A percentile compares a stretch with the other conserved stretches of the same genome.
Conservation (phyloP, 2,797 vertebrate genomes). For the Stomatorhinus walkeri region DNA sequence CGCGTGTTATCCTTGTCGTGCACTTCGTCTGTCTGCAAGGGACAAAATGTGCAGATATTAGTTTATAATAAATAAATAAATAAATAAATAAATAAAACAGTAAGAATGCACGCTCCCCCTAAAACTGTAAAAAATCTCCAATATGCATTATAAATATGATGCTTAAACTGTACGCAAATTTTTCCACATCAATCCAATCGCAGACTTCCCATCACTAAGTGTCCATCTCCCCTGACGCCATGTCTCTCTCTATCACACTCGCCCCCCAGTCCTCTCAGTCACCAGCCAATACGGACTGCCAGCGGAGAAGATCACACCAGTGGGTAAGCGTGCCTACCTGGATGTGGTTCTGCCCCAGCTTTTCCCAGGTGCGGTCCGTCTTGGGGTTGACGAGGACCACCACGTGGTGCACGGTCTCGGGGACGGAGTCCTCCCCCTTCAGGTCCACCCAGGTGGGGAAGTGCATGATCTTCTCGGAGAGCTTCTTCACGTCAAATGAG, state of each 20-base stretch:
- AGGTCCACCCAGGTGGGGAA: slow-evolving; percentile 98
- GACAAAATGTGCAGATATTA: not conserved
- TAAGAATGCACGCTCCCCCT: not conserved
- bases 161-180: not conserved
- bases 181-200: not conserved
- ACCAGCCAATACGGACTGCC: not conserved
- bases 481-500: slow-evolving; percentile 96
- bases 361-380: slow-evolving; percentile 82
- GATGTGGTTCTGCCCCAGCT: slow-evolving; percentile 79
- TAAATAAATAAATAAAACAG: not conserved
- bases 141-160: not conserved
- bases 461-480: slow-evolving; percentile 97
- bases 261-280: not conserved
- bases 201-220: not conserved
- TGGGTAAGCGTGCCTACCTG: slow-evolving; percentile 50
- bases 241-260: not conserved
- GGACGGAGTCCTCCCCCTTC: slow-evolving; percentile 96
- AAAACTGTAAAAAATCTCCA: not conserved
- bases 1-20: slow-evolving; percentile 90
- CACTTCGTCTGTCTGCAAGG: slow-evolving; percentile 84
- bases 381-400: slow-evolving; percentile 92
- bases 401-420: slow-evolving; percentile 91
- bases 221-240: not conserved
- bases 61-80: not conserved
- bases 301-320: not conserved